Evolutionary conservation across 2,888 invertebrate genomes (phyloP), one percentile per base, ranked within the genome.

Genomic region (Hypena proboscidalis): DNA sequence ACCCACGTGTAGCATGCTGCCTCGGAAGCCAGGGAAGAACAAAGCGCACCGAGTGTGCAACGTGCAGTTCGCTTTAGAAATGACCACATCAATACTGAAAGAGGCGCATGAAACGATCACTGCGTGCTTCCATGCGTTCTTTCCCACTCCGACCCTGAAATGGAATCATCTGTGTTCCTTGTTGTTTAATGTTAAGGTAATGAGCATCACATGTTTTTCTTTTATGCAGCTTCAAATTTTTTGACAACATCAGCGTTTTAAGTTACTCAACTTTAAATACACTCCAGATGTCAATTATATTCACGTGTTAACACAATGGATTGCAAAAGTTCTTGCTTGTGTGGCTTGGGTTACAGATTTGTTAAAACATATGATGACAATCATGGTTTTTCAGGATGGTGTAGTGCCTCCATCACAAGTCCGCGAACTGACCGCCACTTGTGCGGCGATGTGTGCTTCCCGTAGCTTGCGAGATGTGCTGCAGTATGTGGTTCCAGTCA

Each of bases 91-190:
- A 19, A 95, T 98, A 55, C 85, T 98, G 38, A 95, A 96, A 36
- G 98, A 99, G 80, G 97, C 97, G 42, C 97, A 98, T 62, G 94
- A 94, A 38, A 97, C 98, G 1, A 97, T 98, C 74, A 95, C 97
- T 1, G 93, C 96, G 2, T 98, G 98, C 74, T 99, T 98, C 74
- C 97, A 98, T 81, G 97, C 97, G 0, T 99, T 99, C 87, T 98
- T 97, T 83, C 98, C 99, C 0, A 98, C 98, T 0, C 96, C 97
- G 0, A 95, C 95, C 37, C 89, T 98, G 35, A 98, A 98, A 78
- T 98, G 98, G 98, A 95, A 95, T 56, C 96, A 97, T 70, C 88
- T 99, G 0, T 97, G 98, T 77, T 96, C 97, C 67, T 81, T 97
- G 46, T 85, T 97, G n/a, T 92, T 92, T 15, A 92, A 95, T 74